Percentiles rank a stretch among this genome's conserved stretches.
Conservation (phyloP, 2,888 invertebrate species). For the Acronicta leporina region DNA sequence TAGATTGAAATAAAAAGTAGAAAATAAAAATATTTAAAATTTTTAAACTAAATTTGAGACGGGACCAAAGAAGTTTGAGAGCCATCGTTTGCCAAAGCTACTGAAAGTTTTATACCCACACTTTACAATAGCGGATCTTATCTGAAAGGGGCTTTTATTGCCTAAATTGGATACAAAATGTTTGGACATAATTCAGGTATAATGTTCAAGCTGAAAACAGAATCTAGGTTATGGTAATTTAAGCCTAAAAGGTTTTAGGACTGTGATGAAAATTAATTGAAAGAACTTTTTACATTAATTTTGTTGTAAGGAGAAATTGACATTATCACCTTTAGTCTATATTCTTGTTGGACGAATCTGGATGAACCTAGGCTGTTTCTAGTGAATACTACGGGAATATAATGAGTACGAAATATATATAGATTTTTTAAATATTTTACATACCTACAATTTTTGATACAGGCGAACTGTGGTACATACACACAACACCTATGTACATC, state of each 20-base stretch:
- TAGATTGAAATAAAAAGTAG: too few relatives aligned
- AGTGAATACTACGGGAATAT: too few relatives aligned
- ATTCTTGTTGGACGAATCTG: too few relatives aligned
- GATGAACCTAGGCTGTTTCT: too few relatives aligned
- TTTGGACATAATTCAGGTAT: slow-evolving; percentile 35
- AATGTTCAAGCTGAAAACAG: slow-evolving; percentile 13
- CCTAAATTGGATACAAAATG: slow-evolving; percentile 44
- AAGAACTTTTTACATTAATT: background rate
- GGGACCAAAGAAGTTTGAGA: slow-evolving; percentile 17
- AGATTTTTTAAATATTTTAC: too few relatives aligned
- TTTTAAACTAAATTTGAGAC: background rate
- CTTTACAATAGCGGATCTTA: slow-evolving; percentile 48
- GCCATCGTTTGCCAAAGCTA: slow-evolving; percentile 13
- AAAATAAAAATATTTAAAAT: too few relatives aligned
- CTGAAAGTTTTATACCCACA: slow-evolving; percentile 41
- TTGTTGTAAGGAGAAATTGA: too few relatives aligned
- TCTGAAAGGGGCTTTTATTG: slow-evolving; percentile 44
- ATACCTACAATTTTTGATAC: too few relatives aligned
- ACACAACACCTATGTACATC: too few relatives aligned
- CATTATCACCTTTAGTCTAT: too few relatives aligned
- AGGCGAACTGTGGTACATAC: too few relatives aligned
- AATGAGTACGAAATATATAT: too few relatives aligned
- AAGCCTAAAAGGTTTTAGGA: background rate
- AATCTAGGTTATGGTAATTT: slow-evolving; percentile 14
- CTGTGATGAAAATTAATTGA: background rate